phyloP scores from a whole-genome alignment of 2,113 vertebrate species.

The Pomatostomus ruficeps region DNA sequence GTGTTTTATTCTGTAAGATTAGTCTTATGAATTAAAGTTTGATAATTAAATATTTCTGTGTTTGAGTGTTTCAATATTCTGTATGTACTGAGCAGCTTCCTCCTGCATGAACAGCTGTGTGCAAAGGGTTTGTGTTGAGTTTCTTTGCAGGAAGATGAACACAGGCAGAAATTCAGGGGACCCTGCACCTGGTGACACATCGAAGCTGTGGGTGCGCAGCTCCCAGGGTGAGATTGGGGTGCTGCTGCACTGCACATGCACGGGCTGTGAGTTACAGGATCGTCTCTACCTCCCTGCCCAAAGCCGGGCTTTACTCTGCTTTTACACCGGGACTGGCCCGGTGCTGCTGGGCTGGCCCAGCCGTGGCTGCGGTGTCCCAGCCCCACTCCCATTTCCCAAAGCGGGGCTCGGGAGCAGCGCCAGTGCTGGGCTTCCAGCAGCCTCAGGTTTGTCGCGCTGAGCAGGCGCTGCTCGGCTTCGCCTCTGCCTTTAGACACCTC shows the following conservation, averaged over 20 bases:
- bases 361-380: neutral
- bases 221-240: neutral
- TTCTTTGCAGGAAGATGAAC: neutral
- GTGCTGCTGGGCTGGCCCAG: neutral
- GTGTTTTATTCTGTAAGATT: slow-evolving; percentile 76
- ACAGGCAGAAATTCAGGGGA: neutral
- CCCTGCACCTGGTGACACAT: rapidly evolving
- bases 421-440: neutral
- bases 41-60: slow-evolving; percentile 66
- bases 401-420: neutral
- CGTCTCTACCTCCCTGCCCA: neutral
- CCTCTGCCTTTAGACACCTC: too few species aligned
- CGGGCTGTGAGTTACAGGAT: too few species aligned
- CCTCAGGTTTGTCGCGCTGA: rapidly evolving
- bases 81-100: neutral
- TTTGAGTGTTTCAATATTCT: neutral
- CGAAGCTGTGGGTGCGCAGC: rapidly evolving
- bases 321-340: neutral
- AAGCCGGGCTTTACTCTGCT: neutral
- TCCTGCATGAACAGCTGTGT: neutral
- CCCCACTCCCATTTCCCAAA: rapidly evolving
- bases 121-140: neutral
- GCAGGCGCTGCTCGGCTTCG: neutral
- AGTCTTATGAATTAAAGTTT: slow-evolving; percentile 78
- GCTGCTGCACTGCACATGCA: rapidly evolving